Evolutionary conservation across 2,797 vertebrate genomes (phyloP).

Genomic region (Otus scops): DNA sequence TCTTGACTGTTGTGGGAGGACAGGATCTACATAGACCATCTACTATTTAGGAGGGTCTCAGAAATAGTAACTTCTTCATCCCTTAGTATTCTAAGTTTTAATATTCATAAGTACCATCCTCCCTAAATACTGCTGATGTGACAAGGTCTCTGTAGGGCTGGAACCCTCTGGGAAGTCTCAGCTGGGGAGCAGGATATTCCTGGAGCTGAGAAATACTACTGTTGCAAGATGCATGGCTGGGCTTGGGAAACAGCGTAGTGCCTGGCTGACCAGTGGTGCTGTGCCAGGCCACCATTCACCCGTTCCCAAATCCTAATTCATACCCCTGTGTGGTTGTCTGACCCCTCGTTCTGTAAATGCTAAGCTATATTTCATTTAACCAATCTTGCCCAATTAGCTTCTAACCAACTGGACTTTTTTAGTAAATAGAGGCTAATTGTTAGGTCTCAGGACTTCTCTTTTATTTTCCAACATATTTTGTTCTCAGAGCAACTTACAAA

Average conservation of each 20-base stretch:
- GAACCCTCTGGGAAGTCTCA: not conserved
- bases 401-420: not conserved
- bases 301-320: not conserved
- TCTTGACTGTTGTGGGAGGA: not conserved
- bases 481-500: not conserved
- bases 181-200: not conserved
- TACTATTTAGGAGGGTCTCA: not conserved
- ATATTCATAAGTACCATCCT: not conserved
- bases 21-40: not conserved
- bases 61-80: not conserved
- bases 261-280: not conserved
- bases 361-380: not conserved
- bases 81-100: not conserved
- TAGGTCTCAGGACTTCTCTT: not conserved
- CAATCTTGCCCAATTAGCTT: not conserved
- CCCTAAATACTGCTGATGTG: not conserved
- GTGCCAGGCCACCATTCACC: not conserved
- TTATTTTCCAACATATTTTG: not conserved
- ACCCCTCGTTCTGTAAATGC: not conserved
- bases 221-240: not conserved
- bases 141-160: not conserved
- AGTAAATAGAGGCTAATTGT: not conserved
- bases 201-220: not conserved
- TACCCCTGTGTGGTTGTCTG: not conserved
- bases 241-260: not conserved